A percentile compares a stretch with the other conserved stretches of the same genome.
Conservation (phyloP, 2,888 invertebrate genomes). For the Pyrochroa serraticornis region DNA sequence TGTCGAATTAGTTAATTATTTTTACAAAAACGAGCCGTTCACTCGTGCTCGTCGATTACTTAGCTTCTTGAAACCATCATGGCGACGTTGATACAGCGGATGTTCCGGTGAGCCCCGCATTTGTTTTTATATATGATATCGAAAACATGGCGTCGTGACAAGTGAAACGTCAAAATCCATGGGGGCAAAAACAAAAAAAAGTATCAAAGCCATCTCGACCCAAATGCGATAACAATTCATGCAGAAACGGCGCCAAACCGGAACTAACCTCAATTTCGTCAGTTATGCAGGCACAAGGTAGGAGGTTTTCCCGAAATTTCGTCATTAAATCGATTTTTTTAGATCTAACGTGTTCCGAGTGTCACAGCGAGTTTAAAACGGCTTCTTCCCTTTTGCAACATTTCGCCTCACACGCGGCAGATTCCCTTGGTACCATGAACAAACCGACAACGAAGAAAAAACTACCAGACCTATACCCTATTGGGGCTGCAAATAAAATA, state of each 20-base stretch:
- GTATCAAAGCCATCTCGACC: not conserved
- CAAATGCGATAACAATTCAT: not conserved
- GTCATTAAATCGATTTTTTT: slow-evolving; percentile 22
- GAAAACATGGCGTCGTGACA: not conserved
- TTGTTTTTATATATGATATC: not conserved
- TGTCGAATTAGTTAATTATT: not conserved
- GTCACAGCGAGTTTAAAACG: slow-evolving; percentile 45
- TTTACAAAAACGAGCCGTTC: not conserved
- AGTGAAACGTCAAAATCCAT: not conserved
- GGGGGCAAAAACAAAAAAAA: not conserved
- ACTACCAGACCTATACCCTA: slow-evolving; percentile 44
- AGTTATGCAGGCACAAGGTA: slow-evolving; percentile 4
- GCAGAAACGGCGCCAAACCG: not conserved
- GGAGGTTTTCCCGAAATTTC: not conserved
- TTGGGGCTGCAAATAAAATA: slow-evolving; percentile 22
- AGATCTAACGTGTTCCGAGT: slow-evolving; percentile 49
- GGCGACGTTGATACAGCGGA: slow-evolving; percentile 23
- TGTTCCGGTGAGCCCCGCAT: slow-evolving; percentile 19
- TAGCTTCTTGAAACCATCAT: slow-evolving; percentile 14
- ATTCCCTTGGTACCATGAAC: slow-evolving; percentile 14
- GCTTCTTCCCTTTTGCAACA: slow-evolving; percentile 52
- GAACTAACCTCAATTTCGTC: slow-evolving; percentile 1
- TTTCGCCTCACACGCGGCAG: slow-evolving; percentile 50
- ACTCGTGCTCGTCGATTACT: not conserved
- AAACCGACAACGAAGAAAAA: slow-evolving; percentile 22